These are phyloP conservation scores for Cephus pygmeus DNA, from an alignment of 2,888 invertebrate species.

Conservation along the genomic window DNA sequence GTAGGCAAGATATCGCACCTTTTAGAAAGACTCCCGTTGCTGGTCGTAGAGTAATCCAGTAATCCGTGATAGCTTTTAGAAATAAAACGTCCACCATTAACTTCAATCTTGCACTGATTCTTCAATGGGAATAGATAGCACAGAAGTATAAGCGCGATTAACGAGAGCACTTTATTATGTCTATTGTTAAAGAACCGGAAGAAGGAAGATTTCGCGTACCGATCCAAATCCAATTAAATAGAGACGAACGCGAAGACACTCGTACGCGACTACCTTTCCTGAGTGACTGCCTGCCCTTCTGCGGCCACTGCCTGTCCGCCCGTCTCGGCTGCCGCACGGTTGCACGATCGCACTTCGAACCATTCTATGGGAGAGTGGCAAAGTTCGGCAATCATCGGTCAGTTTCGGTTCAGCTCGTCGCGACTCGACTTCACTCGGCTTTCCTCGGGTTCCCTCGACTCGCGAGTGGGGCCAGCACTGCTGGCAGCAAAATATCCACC, in stretches of 20 bases:
- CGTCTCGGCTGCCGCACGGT: background rate
- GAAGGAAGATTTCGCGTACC: background rate
- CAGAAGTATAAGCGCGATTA: background rate
- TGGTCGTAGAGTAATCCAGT: conserved; percentile 37
- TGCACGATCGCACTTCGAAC: background rate
- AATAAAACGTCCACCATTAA: background rate
- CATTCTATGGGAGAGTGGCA: background rate
- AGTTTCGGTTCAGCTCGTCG: conserved; percentile 17
- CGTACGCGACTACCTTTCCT: background rate
- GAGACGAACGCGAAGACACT: background rate
- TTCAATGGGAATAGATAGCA: background rate
- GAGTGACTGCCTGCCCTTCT: background rate
- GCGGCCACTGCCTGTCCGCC: background rate
- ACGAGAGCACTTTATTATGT: background rate
- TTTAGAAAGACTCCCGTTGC: conserved; percentile 27
- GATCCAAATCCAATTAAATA: background rate
- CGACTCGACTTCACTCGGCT: conserved; percentile 22
- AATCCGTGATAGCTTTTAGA: background rate
- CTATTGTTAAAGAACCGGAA: background rate
- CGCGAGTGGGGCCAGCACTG: background rate
- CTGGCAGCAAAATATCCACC: background rate
- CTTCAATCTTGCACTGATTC: background rate
- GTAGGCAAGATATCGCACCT: background rate
- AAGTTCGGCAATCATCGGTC: conserved; percentile 20
- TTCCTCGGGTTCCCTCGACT: conserved; percentile 26